Percentiles rank a stretch among this genome's conserved stretches.
Evolutionary conservation across 1,140 invertebrate species (phyloP).

Genomic region (Neodiprion fabricii): DNA sequence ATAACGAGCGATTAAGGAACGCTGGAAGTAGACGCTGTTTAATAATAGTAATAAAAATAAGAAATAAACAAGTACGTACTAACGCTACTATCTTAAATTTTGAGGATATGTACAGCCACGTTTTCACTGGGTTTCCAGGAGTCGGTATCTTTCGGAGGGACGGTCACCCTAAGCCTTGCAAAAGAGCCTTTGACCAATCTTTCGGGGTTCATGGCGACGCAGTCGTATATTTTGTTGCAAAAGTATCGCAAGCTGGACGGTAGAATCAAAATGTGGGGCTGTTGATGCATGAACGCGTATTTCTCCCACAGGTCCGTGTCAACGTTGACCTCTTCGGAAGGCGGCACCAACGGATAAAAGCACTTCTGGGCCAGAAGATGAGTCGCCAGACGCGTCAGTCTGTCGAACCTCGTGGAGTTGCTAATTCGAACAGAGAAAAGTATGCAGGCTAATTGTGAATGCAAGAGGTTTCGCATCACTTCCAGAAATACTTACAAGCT

Average conservation of each 20-base stretch:
- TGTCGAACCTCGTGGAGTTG: constrained; percentile 60
- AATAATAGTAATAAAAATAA: no score
- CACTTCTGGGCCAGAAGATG: constrained; percentile 80
- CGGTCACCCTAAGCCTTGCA: constrained; percentile 58
- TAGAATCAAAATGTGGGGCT: constrained; percentile 83
- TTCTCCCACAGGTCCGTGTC: constrained; percentile 75
- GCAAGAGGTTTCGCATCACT: not conserved
- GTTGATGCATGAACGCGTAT: constrained; percentile 69
- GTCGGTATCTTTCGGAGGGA: no score
- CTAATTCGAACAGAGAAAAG: constrained; percentile 38
- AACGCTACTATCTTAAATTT: not conserved
- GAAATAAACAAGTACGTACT: no score
- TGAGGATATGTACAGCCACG: not conserved
- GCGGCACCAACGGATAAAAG: constrained; percentile 84
- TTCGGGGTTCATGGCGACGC: constrained; percentile 86
- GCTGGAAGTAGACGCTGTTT: no score
- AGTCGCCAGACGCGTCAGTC: constrained; percentile 73
- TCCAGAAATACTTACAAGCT: constrained; percentile 66
- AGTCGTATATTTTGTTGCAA: constrained; percentile 78
- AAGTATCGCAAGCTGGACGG: constrained; percentile 87
- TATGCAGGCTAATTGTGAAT: not conserved
- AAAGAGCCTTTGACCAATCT: constrained; percentile 76
- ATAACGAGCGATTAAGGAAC: no score
- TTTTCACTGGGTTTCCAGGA: not conserved
- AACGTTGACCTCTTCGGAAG: constrained; percentile 69